Evolutionary conservation across 2,888 invertebrate genomes (phyloP).

Genomic region (Tetrapedia diversipes): DNA sequence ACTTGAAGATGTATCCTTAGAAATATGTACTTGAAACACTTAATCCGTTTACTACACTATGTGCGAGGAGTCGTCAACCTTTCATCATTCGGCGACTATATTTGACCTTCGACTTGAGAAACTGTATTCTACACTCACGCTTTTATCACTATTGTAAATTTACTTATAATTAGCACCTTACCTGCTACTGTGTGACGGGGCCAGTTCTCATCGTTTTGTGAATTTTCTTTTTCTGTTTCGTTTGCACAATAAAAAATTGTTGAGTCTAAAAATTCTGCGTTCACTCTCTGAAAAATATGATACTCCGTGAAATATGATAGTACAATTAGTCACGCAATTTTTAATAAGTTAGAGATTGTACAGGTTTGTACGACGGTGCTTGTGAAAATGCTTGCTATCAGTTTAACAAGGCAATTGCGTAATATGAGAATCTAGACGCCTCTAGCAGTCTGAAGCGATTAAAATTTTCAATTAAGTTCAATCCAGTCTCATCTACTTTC

Average conservation of each 20-base stretch:
- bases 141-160: conserved; percentile 11
- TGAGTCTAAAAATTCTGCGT: neutral
- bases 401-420: conserved; percentile 23
- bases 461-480: conserved; percentile 66
- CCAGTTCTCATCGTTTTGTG: neutral
- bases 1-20: neutral
- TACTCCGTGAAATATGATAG: neutral
- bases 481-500: conserved; percentile 52
- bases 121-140: neutral
- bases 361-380: neutral
- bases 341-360: conserved; percentile 1
- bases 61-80: conserved; percentile 17
- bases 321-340: conserved; percentile 19
- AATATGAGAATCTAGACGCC: conserved; percentile 23
- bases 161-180: neutral
- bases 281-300: neutral
- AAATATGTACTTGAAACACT: neutral
- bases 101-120: conserved; percentile 9
- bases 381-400: conserved; percentile 16
- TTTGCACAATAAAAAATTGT: neutral
- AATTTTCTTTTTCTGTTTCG: neutral
- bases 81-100: conserved; percentile 6
- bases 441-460: conserved; percentile 37
- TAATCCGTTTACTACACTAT: neutral
- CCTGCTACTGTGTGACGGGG: neutral